Percentiles rank a stretch among this genome's conserved stretches.
Evolutionary conservation across 2,113 vertebrate species (phyloP).

Genomic region (Mungos mungo): DNA sequence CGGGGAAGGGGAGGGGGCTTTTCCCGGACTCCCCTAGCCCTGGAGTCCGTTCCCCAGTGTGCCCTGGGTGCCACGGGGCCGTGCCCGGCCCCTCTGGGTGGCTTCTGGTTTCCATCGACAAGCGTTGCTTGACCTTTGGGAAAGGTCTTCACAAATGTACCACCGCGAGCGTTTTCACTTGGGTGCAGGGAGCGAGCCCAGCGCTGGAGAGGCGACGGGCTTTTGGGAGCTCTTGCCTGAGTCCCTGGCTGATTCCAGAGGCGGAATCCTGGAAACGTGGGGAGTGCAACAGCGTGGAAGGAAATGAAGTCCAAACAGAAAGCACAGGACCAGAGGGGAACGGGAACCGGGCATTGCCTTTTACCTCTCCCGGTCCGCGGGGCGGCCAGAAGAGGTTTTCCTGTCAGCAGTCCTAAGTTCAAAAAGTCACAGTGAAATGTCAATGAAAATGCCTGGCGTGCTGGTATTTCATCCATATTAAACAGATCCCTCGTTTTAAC

Average conservation of each 20-base stretch:
- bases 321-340: not conserved
- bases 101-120: not conserved
- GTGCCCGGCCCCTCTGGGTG: not conserved
- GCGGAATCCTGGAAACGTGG: not conserved
- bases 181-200: not conserved
- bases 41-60: not conserved
- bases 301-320: not conserved
- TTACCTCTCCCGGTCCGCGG: constrained; percentile 6
- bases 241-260: not conserved
- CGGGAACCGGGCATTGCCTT: not conserved
- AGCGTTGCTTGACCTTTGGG: constrained; percentile 30
- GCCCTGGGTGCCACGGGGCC: not conserved
- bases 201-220: not conserved
- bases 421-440: constrained; percentile 77
- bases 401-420: constrained; percentile 59
- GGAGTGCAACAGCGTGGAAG: not conserved
- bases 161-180: not conserved
- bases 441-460: constrained; percentile 70
- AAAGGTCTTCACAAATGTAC: not conserved
- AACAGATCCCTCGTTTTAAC: constrained; percentile 71
- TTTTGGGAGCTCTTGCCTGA: not conserved
- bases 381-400: constrained; percentile 53
- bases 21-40: not conserved
- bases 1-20: not conserved
- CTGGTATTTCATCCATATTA: constrained; percentile 78